A percentile compares a stretch with the other conserved stretches of the same genome.
These are phyloP conservation scores for Cerceris rybyensis DNA, from an alignment of 2,888 invertebrate genomes.

Conservation along the genomic window DNA sequence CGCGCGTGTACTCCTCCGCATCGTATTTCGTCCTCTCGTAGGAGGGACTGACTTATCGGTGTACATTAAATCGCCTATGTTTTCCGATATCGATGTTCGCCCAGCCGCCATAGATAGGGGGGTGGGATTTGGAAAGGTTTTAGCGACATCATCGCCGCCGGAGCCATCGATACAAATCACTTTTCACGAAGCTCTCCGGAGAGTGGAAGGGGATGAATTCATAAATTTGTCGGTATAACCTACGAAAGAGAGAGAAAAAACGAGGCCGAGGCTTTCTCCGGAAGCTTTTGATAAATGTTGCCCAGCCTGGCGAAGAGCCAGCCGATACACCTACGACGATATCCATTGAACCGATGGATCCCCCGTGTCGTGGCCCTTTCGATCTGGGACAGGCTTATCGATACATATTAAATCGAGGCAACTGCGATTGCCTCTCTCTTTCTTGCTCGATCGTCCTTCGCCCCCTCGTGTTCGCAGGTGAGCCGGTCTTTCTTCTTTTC, in stretches of 20 bases:
- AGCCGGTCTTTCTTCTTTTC: constrained; percentile 6
- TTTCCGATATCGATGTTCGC: background rate
- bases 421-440: constrained; percentile 16
- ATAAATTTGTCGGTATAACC: constrained; percentile 3
- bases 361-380: constrained; percentile 26
- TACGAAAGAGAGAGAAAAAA: background rate
- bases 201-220: background rate
- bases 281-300: constrained; percentile 25
- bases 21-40: constrained; percentile 35
- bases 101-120: background rate
- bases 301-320: background rate
- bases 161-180: background rate
- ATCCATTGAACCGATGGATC: constrained; percentile 10
- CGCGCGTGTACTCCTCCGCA: constrained; percentile 41
- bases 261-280: background rate
- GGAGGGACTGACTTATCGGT: constrained; percentile 60
- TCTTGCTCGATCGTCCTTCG: background rate
- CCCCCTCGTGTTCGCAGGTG: constrained; percentile 19
- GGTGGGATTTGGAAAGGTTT: constrained; percentile 2
- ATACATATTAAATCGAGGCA: constrained; percentile 50
- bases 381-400: constrained; percentile 58
- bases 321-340: constrained; percentile 9
- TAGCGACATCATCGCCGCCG: constrained; percentile 5
- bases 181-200: background rate
- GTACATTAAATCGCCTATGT: constrained; percentile 32